A percentile compares a stretch with the other conserved stretches of the same genome.
Evolutionary conservation across 2,888 invertebrate species (phyloP).

Genomic region (Tanypteryx hageni): DNA sequence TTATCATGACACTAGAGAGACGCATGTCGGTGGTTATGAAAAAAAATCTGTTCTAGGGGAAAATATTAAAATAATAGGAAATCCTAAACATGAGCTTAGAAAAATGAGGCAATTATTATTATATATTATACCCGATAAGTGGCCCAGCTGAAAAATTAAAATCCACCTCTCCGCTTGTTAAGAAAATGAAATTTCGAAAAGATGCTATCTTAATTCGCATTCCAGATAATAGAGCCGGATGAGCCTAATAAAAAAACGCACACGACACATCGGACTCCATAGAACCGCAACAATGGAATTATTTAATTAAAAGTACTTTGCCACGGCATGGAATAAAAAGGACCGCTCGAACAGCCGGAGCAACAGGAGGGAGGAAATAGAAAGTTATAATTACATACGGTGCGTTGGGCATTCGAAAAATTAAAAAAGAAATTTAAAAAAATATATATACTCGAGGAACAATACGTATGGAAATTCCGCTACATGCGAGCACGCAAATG

Average conservation of each 20-base stretch:
- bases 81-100: background rate
- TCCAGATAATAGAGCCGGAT: background rate
- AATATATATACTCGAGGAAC: background rate
- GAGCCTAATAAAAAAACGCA: background rate
- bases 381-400: conserved; percentile 27
- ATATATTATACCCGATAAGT: background rate
- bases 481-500: conserved; percentile 17
- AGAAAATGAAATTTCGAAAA: background rate
- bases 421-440: background rate
- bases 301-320: conserved; percentile 43
- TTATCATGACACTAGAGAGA: background rate
- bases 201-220: background rate
- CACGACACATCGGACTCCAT: background rate
- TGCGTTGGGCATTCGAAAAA: conserved; percentile 27
- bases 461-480: conserved; percentile 17
- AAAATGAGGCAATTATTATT: background rate
- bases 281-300: conserved; percentile 24
- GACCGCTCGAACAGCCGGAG: background rate
- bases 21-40: background rate
- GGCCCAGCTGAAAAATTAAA: background rate
- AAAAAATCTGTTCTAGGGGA: background rate
- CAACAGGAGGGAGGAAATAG: conserved; percentile 26
- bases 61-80: background rate
- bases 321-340: background rate
- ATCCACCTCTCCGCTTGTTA: background rate